These are phyloP conservation scores for Pachyseris speciosa DNA, from an alignment of 64 coral and sea anemone genomes.

Conservation along the genomic window DNA sequence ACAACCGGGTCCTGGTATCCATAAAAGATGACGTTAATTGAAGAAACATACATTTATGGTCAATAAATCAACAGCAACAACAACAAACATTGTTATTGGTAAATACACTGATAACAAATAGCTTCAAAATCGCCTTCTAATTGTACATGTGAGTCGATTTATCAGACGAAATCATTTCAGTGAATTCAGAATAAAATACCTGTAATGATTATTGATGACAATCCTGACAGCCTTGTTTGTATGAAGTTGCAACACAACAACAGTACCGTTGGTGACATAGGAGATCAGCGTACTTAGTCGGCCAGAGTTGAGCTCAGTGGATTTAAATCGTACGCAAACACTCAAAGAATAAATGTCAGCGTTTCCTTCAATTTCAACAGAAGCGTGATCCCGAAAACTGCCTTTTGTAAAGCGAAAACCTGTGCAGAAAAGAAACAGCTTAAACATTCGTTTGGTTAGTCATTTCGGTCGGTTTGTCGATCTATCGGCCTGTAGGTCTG, in stretches of 20 bases:
- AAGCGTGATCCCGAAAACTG: conserved; percentile 14
- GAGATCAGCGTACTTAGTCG: background rate
- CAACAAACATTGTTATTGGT: too few relatives aligned
- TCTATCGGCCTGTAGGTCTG: too few relatives aligned
- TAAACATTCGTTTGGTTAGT: background rate
- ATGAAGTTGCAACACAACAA: background rate
- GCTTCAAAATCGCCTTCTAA: too few relatives aligned
- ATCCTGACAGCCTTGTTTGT: background rate
- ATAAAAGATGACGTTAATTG: too few relatives aligned
- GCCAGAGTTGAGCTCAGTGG: background rate
- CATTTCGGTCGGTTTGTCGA: too few relatives aligned
- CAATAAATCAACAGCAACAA: too few relatives aligned
- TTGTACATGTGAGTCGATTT: too few relatives aligned
- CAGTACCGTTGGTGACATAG: background rate
- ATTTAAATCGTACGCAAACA: conserved; percentile 18
- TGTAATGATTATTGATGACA: conserved; percentile 5
- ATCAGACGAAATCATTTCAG: too few relatives aligned
- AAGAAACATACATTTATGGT: too few relatives aligned
- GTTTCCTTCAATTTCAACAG: background rate
- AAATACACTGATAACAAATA: too few relatives aligned
- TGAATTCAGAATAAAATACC: background rate
- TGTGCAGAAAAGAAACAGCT: background rate
- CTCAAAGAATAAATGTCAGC: background rate
- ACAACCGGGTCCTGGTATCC: too few relatives aligned
- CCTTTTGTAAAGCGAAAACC: conserved; percentile 17